Evolutionary conservation across 1,140 invertebrate species (phyloP), one percentile per base, ranked within the genome.

Genomic region (Pissodes strobi): DNA sequence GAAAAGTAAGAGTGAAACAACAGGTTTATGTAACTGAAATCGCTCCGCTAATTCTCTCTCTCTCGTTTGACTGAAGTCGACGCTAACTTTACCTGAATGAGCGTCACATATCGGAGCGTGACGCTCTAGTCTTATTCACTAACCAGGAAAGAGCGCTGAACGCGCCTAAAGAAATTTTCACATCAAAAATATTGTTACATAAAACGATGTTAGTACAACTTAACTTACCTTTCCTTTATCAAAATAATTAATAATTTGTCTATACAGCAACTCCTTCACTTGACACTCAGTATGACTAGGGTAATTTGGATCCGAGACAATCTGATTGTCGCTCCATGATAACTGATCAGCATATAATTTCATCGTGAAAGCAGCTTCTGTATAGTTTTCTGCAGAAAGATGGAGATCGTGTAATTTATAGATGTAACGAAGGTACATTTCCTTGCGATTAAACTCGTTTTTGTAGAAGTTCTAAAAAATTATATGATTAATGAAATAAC

Each of bases 401-500:
- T 99, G 96, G 9, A 99, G 82, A 75, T 96, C 93, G 76, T 96
- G 94, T 12, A 99, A 81, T 78, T 98, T 98, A 80, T 98, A 96
- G 48, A 99, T 93, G 76, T 99, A 99, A 41, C 94, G 86, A 21
- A 98, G 81, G 78, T 98, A 98, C 90, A 99, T 95, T 78, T 97
- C 94, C 71, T 95, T 92, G 22, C 95, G 86, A 72, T 95, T 93
- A 61, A 97, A 96, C 79, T 93, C 94, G 76, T 94, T 93, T 78
- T 97, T 95, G 81, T 98, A 99, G 77, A 98, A 98, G 74, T 97
- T 95, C 90, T 94, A 82, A 34, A 85, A 82, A n/a, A n/a, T n/a
- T n/a, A n/a, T n/a, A n/a, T n/a, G 76, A 75, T 15, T 75, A 72
- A 55, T 45, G 10, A 56, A 9, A 13, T 2, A 48, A 52, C 25